phyloP scores from a whole-genome alignment of 2,888 invertebrate genomes.

The Pemphredon lugubris region DNA sequence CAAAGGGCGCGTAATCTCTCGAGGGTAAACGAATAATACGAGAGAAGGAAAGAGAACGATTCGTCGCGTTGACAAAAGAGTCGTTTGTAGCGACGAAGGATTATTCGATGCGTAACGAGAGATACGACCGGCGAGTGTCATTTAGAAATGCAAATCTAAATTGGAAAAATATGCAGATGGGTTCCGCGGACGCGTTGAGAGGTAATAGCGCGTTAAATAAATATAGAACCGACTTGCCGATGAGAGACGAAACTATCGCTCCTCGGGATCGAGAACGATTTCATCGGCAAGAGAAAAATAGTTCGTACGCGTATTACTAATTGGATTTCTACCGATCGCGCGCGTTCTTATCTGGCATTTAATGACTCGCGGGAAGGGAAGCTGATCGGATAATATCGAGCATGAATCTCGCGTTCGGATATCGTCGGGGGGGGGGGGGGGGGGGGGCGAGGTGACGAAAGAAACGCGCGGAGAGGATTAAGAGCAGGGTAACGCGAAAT shows the following conservation, averaged over 20 bases:
- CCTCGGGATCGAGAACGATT: conserved; percentile 23
- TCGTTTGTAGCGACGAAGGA: conserved; percentile 1
- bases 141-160: conserved; percentile 56
- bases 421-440: conserved; percentile 5
- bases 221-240: conserved; percentile 33
- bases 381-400: conserved; percentile 27
- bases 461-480: conserved; percentile 25
- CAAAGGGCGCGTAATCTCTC: neutral
- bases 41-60: neutral
- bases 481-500: conserved; percentile 14
- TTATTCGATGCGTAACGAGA: conserved; percentile 31
- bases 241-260: conserved; percentile 47
- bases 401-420: conserved; percentile 11
- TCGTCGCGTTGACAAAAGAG: conserved; percentile 15
- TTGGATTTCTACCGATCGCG: conserved; percentile 18
- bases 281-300: conserved; percentile 30
- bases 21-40: neutral
- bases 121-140: conserved; percentile 34
- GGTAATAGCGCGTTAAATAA: conserved; percentile 4
- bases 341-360: conserved; percentile 28
- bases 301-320: conserved; percentile 24
- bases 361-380: conserved; percentile 38
- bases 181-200: neutral
- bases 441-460: conserved; percentile 37
- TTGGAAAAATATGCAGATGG: conserved; percentile 52